Percentiles rank a stretch among this genome's conserved stretches.
These are phyloP conservation scores for Caenorhabditis imperialis DNA, from an alignment of 2,888 invertebrate species.

Conservation along the genomic window DNA sequence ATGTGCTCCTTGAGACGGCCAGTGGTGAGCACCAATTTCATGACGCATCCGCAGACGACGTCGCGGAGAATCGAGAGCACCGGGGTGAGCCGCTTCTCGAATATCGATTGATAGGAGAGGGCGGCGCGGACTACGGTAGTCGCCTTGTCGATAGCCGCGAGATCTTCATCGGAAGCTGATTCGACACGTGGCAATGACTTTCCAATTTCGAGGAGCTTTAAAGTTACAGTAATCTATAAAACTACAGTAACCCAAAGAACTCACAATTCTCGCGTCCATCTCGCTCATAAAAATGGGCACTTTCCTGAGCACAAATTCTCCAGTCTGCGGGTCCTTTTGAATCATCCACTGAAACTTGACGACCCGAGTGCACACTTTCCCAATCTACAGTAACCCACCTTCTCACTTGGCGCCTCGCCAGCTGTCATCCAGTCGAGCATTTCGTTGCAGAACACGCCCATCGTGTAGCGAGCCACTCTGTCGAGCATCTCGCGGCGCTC, in stretches of 20 bases:
- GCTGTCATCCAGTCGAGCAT: slow-evolving; percentile 50
- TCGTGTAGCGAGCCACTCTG: slow-evolving; percentile 34
- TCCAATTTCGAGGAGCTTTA: slow-evolving; percentile 54
- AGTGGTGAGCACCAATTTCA: slow-evolving; percentile 37
- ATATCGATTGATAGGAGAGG: slow-evolving; percentile 12
- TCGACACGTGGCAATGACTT: slow-evolving; percentile 45
- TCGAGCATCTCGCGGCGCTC: slow-evolving; percentile 20
- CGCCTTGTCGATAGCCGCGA: slow-evolving; percentile 37
- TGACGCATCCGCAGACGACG: slow-evolving; percentile 51
- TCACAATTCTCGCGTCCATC: slow-evolving; percentile 28
- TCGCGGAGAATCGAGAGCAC: slow-evolving; percentile 27
- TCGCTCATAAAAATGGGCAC: slow-evolving; percentile 38
- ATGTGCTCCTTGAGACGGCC: slow-evolving; percentile 51
- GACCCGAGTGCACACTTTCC: no score
- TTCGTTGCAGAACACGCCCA: slow-evolving; percentile 46
- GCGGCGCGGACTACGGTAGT: slow-evolving; percentile 21
- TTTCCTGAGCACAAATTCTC: slow-evolving; percentile 13
- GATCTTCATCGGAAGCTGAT: slow-evolving; percentile 32
- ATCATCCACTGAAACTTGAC: slow-evolving; percentile 42
- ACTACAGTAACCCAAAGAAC: slow-evolving; percentile 3
- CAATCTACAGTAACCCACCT: slow-evolving; percentile 12
- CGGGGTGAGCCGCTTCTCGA: slow-evolving; percentile 16
- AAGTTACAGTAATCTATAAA: not conserved
- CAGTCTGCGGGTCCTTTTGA: slow-evolving; percentile 8
- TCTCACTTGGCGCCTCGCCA: slow-evolving; percentile 32